Evolutionary conservation across 2,888 invertebrate genomes (phyloP).

Genomic region (Acronicta psi): DNA sequence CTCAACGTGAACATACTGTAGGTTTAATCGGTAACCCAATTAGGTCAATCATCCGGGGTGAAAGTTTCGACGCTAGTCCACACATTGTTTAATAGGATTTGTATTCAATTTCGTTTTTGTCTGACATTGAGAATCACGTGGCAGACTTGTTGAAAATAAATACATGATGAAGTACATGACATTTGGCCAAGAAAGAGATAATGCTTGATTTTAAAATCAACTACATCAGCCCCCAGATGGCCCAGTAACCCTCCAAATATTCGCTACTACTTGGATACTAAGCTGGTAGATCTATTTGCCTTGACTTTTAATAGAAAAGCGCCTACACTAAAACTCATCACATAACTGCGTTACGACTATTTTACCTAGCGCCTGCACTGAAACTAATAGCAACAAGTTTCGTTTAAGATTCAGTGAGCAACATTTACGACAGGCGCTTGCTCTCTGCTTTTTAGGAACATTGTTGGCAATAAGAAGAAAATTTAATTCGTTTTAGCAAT

Average conservation of each 20-base stretch:
- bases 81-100: constrained; percentile 48
- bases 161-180: no score
- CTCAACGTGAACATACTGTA: neutral
- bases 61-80: constrained; percentile 39
- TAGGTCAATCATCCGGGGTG: constrained; percentile 34
- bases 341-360: neutral
- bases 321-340: constrained; percentile 22
- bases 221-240: no score
- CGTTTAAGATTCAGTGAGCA: neutral
- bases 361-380: neutral
- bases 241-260: no score
- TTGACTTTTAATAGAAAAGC: neutral
- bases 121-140: constrained; percentile 37
- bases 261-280: no score
- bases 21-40: constrained; percentile 38
- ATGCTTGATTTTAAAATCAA: no score
- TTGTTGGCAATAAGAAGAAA: no score
- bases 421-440: neutral
- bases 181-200: no score
- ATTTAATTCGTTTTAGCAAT: no score
- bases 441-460: no score
- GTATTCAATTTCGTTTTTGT: constrained; percentile 25
- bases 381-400: neutral
- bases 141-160: neutral
- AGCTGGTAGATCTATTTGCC: no score